phyloP scores from a whole-genome alignment of 2,888 invertebrate species.

The Dryomyza anilis region DNA sequence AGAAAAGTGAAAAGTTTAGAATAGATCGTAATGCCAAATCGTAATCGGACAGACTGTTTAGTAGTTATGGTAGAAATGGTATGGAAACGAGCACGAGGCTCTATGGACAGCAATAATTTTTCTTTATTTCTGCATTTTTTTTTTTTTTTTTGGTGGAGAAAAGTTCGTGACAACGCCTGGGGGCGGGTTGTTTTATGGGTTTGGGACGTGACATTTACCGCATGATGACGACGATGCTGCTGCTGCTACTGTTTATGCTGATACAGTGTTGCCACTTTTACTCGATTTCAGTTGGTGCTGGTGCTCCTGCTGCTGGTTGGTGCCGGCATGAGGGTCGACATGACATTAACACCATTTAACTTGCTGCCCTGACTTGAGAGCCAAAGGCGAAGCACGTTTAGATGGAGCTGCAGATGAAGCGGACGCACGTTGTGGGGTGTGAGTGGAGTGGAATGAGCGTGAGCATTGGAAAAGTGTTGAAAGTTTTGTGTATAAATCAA shows the following conservation, averaged over 20 bases:
- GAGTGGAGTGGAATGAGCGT: neutral
- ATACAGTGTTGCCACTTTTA: slow-evolving; percentile 20
- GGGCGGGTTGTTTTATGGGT: slow-evolving; percentile 35
- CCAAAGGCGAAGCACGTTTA: slow-evolving; percentile 20
- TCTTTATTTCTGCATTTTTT: too few species aligned
- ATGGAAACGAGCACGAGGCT: neutral
- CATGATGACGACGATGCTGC: slow-evolving; percentile 6
- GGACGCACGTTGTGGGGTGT: neutral
- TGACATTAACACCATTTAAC: slow-evolving; percentile 42
- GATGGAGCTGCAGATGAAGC: neutral
- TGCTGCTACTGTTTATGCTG: slow-evolving; percentile 16
- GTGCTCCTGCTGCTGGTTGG: neutral
- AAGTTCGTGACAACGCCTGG: slow-evolving; percentile 6
- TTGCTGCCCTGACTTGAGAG: slow-evolving; percentile 11
- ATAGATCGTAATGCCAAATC: too few species aligned
- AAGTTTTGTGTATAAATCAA: slow-evolving; percentile 59
- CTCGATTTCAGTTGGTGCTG: neutral
- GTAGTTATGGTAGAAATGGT: neutral
- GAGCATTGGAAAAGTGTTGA: slow-evolving; percentile 28
- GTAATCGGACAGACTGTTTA: too few species aligned
- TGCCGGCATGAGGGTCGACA: neutral
- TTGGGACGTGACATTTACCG: slow-evolving; percentile 46
- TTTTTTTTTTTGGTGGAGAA: too few species aligned
- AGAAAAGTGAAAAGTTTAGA: slow-evolving; percentile 8
- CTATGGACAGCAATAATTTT: neutral